phyloP scores from a whole-genome alignment of 2,113 vertebrate genomes.

The Riparia riparia region DNA sequence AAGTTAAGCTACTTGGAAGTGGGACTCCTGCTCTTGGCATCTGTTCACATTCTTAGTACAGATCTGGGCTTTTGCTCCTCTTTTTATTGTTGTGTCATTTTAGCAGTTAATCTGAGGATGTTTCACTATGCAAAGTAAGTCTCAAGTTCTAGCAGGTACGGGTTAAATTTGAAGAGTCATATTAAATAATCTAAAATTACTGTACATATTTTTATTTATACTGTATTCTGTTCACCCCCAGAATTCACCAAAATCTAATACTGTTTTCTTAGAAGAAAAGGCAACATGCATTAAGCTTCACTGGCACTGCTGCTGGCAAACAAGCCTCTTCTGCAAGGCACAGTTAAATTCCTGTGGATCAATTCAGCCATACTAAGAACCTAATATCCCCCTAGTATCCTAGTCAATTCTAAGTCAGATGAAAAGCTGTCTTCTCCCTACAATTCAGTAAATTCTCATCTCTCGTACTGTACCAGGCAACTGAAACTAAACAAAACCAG shows the following conservation, averaged over 20 bases:
- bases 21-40: neutral
- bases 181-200: neutral
- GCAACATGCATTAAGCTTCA: neutral
- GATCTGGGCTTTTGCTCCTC: neutral
- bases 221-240: neutral
- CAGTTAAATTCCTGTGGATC: neutral
- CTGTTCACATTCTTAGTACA: neutral
- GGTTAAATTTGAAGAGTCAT: neutral
- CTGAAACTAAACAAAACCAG: neutral
- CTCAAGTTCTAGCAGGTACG: neutral
- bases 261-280: neutral
- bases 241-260: neutral
- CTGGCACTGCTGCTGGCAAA: neutral
- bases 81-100: neutral
- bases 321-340: neutral
- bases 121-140: neutral
- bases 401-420: neutral
- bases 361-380: neutral
- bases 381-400: neutral
- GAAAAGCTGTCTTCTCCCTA: neutral
- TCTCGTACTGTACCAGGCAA: neutral
- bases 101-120: neutral
- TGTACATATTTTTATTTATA: conserved; percentile 16
- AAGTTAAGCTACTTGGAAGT: neutral
- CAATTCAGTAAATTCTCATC: neutral